These are phyloP conservation scores for Acronicta leporina DNA, from an alignment of 2,888 invertebrate genomes.

Conservation along the genomic window DNA sequence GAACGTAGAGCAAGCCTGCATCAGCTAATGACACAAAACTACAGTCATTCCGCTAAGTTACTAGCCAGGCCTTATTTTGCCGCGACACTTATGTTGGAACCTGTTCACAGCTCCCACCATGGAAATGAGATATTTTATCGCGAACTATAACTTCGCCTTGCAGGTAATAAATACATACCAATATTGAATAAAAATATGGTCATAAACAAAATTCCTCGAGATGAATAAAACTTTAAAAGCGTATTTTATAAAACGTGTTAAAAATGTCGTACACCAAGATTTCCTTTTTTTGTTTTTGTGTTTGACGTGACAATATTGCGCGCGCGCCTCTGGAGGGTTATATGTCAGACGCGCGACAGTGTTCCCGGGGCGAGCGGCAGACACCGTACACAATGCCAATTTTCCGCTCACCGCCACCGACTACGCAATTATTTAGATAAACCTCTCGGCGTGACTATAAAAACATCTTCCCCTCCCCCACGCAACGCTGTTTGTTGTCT, in stretches of 20 bases:
- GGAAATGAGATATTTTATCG: constrained; percentile 66
- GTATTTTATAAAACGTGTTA: constrained; percentile 19
- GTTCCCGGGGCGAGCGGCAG: constrained; percentile 48
- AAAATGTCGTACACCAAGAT: constrained; percentile 10
- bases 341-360: constrained; percentile 52
- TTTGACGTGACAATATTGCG: constrained; percentile 57
- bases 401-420: constrained; percentile 88
- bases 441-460: constrained; percentile 88
- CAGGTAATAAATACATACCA: constrained; percentile 66
- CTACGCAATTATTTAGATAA: constrained; percentile 89
- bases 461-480: constrained; percentile 86
- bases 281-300: constrained; percentile 24
- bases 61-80: constrained; percentile 35
- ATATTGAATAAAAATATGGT: constrained; percentile 69
- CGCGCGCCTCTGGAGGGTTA: constrained; percentile 58
- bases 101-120: constrained; percentile 59
- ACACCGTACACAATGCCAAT: constrained; percentile 81
- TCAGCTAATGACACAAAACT: constrained; percentile 46
- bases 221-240: constrained; percentile 49
- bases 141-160: constrained; percentile 60
- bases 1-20: constrained; percentile 34
- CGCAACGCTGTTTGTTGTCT: constrained; percentile 84
- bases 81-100: constrained; percentile 57
- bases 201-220: constrained; percentile 65
- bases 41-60: constrained; percentile 45